Conservation (phyloP, 1,140 invertebrate species). For the Dendrolimus kikuchii region DNA sequence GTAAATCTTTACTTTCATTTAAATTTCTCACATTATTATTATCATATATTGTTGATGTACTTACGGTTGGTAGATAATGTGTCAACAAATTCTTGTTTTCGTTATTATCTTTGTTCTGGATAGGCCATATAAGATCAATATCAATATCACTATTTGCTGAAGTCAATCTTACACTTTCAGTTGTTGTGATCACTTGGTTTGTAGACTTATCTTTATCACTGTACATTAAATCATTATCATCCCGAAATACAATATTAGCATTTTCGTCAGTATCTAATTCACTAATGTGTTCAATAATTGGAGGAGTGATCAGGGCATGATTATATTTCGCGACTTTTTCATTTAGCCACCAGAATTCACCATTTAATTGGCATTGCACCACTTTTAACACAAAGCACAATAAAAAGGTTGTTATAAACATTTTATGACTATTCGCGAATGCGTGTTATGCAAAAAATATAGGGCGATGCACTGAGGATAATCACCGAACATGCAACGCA, state of each 20-base stretch:
- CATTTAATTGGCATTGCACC: constrained; percentile 40
- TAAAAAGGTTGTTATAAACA: constrained; percentile 26
- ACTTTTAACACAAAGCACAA: constrained; percentile 22
- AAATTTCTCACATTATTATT: too few relatives aligned
- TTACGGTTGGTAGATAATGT: too few relatives aligned
- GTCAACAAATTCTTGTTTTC: too few relatives aligned
- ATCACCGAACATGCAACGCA: constrained; percentile 4
- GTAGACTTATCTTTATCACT: constrained; percentile 1
- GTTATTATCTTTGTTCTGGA: too few relatives aligned
- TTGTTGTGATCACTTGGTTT: neutral
- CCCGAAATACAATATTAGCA: constrained; percentile 46
- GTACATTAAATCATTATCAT: constrained; percentile 11
- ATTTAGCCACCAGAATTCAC: constrained; percentile 62
- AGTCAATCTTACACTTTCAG: too few relatives aligned
- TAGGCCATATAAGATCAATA: too few relatives aligned
- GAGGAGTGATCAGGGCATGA: constrained; percentile 24
- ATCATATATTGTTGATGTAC: too few relatives aligned
- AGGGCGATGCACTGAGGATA: constrained; percentile 14
- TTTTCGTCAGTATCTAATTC: constrained; percentile 55
- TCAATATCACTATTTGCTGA: too few relatives aligned
- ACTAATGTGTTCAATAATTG: constrained; percentile 40
- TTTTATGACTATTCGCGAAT: constrained; percentile 20
- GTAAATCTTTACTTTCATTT: too few relatives aligned
- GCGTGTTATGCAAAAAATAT: constrained; percentile 16
- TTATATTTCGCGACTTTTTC: constrained; percentile 36